Evolutionary conservation across 2,888 invertebrate genomes (phyloP), one percentile per base, ranked within the genome.

Genomic region (Rhabditophanes sp.): DNA sequence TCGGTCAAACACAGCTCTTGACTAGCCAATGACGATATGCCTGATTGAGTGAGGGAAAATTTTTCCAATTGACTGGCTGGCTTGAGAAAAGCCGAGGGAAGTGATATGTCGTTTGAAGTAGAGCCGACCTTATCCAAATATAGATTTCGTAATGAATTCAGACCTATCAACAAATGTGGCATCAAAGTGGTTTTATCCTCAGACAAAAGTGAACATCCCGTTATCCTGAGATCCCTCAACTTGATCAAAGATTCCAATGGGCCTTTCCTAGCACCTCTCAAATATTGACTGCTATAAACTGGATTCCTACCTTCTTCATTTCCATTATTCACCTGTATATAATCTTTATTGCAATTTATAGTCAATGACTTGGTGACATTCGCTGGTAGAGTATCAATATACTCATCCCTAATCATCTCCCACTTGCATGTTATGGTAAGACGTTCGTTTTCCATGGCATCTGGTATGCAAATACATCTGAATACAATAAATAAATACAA

Each of bases 401-500:
- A 40, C 1, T 16, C 31, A 7, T n/a, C 20, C n/a, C 22, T 21
- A 21, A 44, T 25, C 20, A 25, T 22, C 19, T 12, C 11, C 44
- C 44, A 44, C 4, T 33, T 30, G 33, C 46, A 46, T 6, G 34
- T 30, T 14, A 44, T 47, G 11, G 37, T 40, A 17, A 46, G 35
- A n/a, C 42, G 34, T 12, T 44, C 35, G 17, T 22, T 25, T 12
- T 41, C 37, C 8, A 28, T 30, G 16, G 37, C 31, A 37, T 56
- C 56, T 23, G 55, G 53, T 11, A 53, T 39, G 30, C 56, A 56
- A 37, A 47, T 41, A 24, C 56, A 56, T 23, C 56, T 56, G 39
- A 15, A 52, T n/a, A n/a, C n/a, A n/a, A n/a, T n/a, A n/a, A n/a
- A n/a, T n/a, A n/a, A n/a, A n/a, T n/a, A n/a, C n/a, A n/a, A n/a